Evolutionary conservation across 2,113 vertebrate species (phyloP).

Genomic region (Heloderma charlesbogerti): DNA sequence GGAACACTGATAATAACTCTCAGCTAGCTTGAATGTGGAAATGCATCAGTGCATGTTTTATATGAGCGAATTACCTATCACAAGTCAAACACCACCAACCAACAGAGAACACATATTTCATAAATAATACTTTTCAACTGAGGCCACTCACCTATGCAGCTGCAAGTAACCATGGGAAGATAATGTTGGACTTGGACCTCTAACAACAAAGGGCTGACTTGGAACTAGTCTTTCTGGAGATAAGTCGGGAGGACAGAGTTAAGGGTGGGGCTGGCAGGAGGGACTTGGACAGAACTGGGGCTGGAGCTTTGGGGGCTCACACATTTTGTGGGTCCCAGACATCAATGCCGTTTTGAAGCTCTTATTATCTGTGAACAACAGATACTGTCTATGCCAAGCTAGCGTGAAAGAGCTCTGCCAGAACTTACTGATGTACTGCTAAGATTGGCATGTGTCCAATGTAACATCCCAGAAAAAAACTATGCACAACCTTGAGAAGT

Average conservation of each 20-base stretch:
- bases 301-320: neutral
- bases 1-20: neutral
- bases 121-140: neutral
- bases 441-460: neutral
- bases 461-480: neutral
- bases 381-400: neutral
- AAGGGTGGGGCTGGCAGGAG: neutral
- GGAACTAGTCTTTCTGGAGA: neutral
- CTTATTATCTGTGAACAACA: neutral
- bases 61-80: neutral
- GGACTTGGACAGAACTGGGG: neutral
- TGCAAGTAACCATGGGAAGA: neutral
- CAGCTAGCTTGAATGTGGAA: neutral
- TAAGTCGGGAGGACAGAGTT: neutral
- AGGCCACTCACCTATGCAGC: neutral
- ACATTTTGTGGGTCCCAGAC: too few relatives aligned
- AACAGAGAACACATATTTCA: neutral
- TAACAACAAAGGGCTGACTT: neutral
- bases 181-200: neutral
- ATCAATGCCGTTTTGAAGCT: too few relatives aligned
- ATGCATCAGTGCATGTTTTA: neutral
- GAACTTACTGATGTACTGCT: neutral
- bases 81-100: neutral
- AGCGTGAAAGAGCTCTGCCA: neutral
- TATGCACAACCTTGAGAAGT: neutral